phyloP scores from a whole-genome alignment of 2,797 vertebrate species.

The Cercopithecus hamlyni region DNA sequence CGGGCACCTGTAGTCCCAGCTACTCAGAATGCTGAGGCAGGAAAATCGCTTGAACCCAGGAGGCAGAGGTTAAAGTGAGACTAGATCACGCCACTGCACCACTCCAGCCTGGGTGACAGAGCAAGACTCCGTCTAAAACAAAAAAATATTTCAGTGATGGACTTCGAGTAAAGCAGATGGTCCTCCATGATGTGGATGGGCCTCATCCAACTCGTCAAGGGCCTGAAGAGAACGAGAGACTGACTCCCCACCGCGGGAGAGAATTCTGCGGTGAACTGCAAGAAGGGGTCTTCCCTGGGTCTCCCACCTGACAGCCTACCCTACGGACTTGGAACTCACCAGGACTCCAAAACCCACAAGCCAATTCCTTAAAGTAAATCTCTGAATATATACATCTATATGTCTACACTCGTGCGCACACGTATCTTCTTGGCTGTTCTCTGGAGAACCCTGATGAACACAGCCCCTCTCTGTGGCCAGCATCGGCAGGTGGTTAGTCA shows the following conservation, averaged over 20 bases:
- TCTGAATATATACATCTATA: not conserved
- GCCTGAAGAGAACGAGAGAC: not conserved
- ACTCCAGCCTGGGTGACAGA: not conserved
- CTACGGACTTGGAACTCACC: not conserved
- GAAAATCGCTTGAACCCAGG: not conserved
- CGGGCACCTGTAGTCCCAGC: too few species aligned
- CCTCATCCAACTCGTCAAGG: not conserved
- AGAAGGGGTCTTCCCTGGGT: not conserved
- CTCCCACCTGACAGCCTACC: not conserved
- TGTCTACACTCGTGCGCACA: not conserved
- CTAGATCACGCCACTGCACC: not conserved
- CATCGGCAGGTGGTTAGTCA: not conserved
- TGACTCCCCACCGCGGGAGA: not conserved
- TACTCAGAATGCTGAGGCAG: not conserved
- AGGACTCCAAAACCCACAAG: not conserved
- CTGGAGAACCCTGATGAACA: not conserved
- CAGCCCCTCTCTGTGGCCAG: not conserved
- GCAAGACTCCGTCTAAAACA: not conserved
- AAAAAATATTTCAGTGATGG: not conserved
- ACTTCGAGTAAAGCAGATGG: not conserved
- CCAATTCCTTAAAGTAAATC: not conserved
- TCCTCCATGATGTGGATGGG: too few species aligned
- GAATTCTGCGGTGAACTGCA: not conserved
- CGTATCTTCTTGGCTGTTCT: too few species aligned
- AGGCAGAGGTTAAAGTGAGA: not conserved